phyloP scores from a whole-genome alignment of 2,113 vertebrate species.

The Ariopsis seemanni region DNA sequence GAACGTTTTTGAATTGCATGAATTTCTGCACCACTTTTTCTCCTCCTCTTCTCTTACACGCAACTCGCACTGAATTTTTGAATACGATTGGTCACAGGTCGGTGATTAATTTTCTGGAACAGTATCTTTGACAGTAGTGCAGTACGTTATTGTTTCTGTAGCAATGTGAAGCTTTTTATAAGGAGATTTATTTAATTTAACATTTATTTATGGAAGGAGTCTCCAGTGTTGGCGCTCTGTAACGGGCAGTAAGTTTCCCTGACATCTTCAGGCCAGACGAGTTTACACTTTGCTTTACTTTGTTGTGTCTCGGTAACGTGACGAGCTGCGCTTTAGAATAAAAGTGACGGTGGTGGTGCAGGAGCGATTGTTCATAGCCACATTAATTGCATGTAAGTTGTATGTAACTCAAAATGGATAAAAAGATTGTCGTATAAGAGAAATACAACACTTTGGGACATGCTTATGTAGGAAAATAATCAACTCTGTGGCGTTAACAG shows the following conservation, averaged over 20 bases:
- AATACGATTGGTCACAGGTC: neutral
- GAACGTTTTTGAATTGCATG: neutral
- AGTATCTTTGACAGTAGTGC: neutral
- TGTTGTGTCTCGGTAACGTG: neutral
- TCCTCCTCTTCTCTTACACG: no score
- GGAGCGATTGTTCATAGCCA: no score
- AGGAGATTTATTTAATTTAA: neutral
- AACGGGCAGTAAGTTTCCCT: neutral
- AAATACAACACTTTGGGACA: neutral
- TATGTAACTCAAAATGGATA: neutral
- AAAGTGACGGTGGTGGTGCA: neutral
- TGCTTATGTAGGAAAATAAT: neutral
- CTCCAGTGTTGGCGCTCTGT: neutral
- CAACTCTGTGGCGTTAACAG: neutral
- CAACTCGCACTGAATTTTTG: neutral
- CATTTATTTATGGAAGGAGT: neutral
- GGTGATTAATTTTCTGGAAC: neutral
- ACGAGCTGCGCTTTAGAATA: neutral
- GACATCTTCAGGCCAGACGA: neutral
- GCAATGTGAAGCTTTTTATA: neutral
- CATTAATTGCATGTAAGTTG: no score
- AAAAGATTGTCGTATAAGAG: neutral
- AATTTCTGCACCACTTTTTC: no score
- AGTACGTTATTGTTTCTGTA: neutral
- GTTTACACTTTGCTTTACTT: neutral